These are phyloP conservation scores for Drosophila sucinea DNA, from an alignment of 1,140 invertebrate species.

Conservation along the genomic window DNA sequence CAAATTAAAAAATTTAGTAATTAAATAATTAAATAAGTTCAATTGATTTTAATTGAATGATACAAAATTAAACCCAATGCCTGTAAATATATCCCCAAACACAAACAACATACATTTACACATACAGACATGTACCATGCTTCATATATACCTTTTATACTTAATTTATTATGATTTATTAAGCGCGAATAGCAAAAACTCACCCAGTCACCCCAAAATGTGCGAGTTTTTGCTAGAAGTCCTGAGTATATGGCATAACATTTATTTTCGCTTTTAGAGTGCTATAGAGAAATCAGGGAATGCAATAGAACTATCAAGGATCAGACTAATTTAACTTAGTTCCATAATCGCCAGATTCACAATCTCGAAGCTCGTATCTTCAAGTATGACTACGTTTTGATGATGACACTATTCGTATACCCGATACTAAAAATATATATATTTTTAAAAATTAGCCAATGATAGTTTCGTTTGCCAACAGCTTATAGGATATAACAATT, in stretches of 20 bases:
- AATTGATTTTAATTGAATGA: conserved; percentile 4
- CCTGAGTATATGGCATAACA: conserved; percentile 16
- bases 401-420: not conserved
- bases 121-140: conserved; percentile 13
- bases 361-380: no score
- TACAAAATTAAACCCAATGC: not conserved
- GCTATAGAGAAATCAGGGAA: not conserved
- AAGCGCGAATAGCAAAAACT: conserved; percentile 44
- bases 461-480: not conserved
- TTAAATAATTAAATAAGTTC: not conserved
- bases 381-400: no score
- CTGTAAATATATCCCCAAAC: conserved; percentile 53
- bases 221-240: conserved; percentile 44
- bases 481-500: not conserved
- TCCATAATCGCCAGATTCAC: no score
- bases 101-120: conserved; percentile 23
- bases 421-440: not conserved
- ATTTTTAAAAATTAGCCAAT: not conserved
- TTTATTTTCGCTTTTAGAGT: conserved; percentile 14
- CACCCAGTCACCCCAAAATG: conserved; percentile 60
- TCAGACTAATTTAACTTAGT: not conserved
- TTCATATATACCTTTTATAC: conserved; percentile 39
- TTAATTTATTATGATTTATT: conserved; percentile 19
- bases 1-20: conserved; percentile 36
- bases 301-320: not conserved